Conservation (phyloP, 1,140 invertebrate genomes). For the Neodiprion fabricii region DNA sequence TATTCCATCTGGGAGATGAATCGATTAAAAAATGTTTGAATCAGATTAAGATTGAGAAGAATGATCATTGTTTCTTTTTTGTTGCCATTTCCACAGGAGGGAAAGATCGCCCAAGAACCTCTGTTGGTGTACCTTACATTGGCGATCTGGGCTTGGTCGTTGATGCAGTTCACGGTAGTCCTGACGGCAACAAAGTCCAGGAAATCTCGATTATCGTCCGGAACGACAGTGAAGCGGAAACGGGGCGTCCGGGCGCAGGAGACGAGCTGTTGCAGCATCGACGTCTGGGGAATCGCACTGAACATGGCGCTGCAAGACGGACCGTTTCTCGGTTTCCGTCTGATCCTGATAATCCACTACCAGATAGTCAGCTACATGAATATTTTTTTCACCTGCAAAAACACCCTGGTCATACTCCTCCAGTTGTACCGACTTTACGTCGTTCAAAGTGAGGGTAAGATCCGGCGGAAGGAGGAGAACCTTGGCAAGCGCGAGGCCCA, state of each 20-base stretch:
- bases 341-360: slow-evolving; percentile 85
- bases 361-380: slow-evolving; percentile 92
- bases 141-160: slow-evolving; percentile 87
- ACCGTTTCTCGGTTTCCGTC: slow-evolving; percentile 82
- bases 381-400: slow-evolving; percentile 92
- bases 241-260: slow-evolving; percentile 50
- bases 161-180: slow-evolving; percentile 90
- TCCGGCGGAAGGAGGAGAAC: slow-evolving; percentile 50
- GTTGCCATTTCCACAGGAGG: slow-evolving; percentile 60
- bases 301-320: slow-evolving; percentile 82
- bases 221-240: slow-evolving; percentile 56
- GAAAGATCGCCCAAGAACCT: slow-evolving; percentile 76
- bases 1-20: neutral
- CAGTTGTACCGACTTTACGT: slow-evolving; percentile 86
- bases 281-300: slow-evolving; percentile 82
- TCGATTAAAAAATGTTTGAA: too few species aligned
- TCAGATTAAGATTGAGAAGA: too few species aligned
- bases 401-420: slow-evolving; percentile 84
- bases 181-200: slow-evolving; percentile 85
- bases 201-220: slow-evolving; percentile 71
- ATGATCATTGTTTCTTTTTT: neutral
- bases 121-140: slow-evolving; percentile 78
- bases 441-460: slow-evolving; percentile 67
- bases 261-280: slow-evolving; percentile 80
- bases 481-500: slow-evolving; percentile 47